Conservation (phyloP, 2,888 invertebrate species). For the Drosophila ezoana region DNA sequence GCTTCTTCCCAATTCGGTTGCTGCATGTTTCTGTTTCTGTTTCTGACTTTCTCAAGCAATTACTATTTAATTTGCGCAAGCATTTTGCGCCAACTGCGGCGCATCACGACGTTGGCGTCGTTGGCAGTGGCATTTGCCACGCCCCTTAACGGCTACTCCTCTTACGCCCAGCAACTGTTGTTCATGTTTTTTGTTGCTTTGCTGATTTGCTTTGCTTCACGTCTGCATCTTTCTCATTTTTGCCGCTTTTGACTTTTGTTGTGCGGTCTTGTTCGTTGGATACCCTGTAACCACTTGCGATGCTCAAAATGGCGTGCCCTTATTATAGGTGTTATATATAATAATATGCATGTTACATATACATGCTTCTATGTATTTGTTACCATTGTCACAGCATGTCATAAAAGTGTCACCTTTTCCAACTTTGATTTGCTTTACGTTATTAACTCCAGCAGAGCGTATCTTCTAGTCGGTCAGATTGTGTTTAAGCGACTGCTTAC, state of each 20-base stretch:
- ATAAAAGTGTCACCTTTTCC: too few species aligned
- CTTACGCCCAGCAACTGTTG: constrained; percentile 36
- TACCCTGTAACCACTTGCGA: constrained; percentile 3
- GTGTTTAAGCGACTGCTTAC: not conserved
- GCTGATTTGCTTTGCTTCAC: not conserved
- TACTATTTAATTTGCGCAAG: constrained; percentile 76
- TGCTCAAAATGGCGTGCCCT: too few species aligned
- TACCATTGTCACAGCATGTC: too few species aligned
- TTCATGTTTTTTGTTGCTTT: constrained; percentile 10
- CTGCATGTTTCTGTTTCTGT: constrained; percentile 22
- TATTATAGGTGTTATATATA: too few species aligned
- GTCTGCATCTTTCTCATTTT: constrained; percentile 9
- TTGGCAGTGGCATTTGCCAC: constrained; percentile 44
- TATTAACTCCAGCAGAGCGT: constrained; percentile 8
- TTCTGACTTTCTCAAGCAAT: constrained; percentile 76
- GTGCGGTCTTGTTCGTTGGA: constrained; percentile 1
- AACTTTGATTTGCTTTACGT: too few species aligned
- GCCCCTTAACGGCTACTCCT: constrained; percentile 60
- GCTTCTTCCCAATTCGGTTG: constrained; percentile 5
- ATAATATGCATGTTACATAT: not conserved
- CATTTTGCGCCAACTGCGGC: constrained; percentile 58
- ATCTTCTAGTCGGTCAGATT: not conserved
- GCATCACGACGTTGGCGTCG: constrained; percentile 38
- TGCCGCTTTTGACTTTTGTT: constrained; percentile 9
- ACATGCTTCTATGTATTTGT: too few species aligned